Percentiles rank a stretch among this genome's conserved stretches.
These are phyloP conservation scores for Octomys mimax DNA, from an alignment of 2,797 vertebrate species.

Conservation along the genomic window DNA sequence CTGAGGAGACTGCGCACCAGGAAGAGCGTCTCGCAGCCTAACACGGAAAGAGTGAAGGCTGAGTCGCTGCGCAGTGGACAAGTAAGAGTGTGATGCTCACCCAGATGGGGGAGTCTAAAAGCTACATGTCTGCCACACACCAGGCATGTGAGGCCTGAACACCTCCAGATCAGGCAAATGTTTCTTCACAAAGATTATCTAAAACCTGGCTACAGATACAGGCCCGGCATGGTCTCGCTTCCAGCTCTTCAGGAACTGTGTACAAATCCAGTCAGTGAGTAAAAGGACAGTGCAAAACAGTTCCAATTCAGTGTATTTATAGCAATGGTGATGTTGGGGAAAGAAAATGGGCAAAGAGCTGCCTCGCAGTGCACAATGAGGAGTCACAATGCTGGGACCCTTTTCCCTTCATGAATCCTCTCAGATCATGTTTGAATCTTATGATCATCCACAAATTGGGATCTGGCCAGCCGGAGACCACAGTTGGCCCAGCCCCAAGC, in stretches of 20 bases:
- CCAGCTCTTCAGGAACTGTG: too few species aligned
- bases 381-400: too few species aligned
- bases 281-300: not conserved
- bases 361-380: not conserved
- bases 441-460: not conserved
- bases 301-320: not conserved
- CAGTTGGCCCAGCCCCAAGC: not conserved
- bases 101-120: not conserved
- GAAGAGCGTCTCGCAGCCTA: too few species aligned
- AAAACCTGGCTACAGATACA: not conserved
- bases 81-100: not conserved
- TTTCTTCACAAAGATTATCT: not conserved
- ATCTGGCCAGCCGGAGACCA: not conserved
- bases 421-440: not conserved
- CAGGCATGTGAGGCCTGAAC: not conserved
- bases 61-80: not conserved
- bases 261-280: too few species aligned
- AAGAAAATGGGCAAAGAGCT: not conserved
- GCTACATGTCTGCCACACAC: too few species aligned
- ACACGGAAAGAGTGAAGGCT: not conserved
- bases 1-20: not conserved
- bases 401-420: not conserved
- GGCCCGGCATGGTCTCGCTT: accelerated
- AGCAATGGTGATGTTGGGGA: not conserved
- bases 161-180: not conserved